Percentiles rank a stretch among this genome's conserved stretches.
Conservation (phyloP, 2,113 vertebrate species). For the Leptodactylus fuscus region DNA sequence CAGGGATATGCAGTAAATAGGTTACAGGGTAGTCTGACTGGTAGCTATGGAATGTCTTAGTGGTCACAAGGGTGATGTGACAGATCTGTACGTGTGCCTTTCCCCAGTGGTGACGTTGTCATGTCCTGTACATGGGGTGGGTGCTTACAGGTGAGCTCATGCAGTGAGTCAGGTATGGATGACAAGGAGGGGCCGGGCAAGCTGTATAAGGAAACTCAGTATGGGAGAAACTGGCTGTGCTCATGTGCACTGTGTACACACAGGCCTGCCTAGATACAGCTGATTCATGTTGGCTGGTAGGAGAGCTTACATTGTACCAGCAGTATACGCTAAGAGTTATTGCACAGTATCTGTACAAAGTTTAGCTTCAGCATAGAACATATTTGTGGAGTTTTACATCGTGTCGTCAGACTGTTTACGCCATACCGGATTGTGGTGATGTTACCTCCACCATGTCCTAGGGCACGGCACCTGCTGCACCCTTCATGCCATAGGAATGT, state of each 20-base stretch:
- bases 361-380: neutral
- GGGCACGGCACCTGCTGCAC: neutral
- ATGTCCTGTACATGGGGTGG: constrained; percentile 4
- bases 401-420: neutral
- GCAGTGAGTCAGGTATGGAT: constrained; percentile 8
- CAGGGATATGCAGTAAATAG: neutral
- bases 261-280: neutral
- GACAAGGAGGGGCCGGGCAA: neutral
- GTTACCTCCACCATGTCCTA: neutral
- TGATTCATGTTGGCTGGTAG: neutral
- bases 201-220: constrained; percentile 12
- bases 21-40: neutral
- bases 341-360: neutral
- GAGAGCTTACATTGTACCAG: neutral
- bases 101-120: neutral
- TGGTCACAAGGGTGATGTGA: neutral
- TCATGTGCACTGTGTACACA: constrained; percentile 14
- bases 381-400: neutral
- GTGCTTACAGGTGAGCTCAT: constrained; percentile 14
- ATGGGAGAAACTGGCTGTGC: neutral
- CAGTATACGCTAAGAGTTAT: neutral
- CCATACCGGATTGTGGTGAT: too few relatives aligned
- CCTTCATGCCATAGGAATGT: too few relatives aligned
- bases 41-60: neutral
- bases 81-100: neutral